Conservation (phyloP, 2,797 vertebrate genomes). For the Sternotherus odoratus region DNA sequence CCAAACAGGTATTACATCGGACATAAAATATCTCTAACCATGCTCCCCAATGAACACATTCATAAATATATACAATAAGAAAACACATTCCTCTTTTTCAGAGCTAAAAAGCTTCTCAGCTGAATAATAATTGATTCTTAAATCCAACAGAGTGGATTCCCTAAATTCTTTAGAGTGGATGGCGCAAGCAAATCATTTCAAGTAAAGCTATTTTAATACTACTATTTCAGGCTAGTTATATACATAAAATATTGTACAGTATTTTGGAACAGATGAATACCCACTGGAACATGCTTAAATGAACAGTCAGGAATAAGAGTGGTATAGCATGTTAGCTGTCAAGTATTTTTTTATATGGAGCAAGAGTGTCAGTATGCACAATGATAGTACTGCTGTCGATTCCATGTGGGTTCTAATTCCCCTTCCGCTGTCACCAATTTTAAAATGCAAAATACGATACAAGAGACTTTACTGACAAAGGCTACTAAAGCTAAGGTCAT, state of each 20-base stretch:
- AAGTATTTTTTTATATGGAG: background rate
- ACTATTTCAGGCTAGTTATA: constrained; percentile 38
- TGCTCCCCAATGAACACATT: background rate
- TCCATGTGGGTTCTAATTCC: background rate
- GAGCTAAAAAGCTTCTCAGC: constrained; percentile 24
- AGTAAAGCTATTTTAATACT: constrained; percentile 65
- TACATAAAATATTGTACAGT: constrained; percentile 37
- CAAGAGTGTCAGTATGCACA: background rate
- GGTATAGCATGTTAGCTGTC: rapidly evolving
- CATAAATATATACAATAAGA: background rate
- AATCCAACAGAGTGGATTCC: constrained; percentile 40
- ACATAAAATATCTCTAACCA: background rate
- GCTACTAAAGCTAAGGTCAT: background rate
- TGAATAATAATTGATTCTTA: constrained; percentile 47
- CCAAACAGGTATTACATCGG: background rate
- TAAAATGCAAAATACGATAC: constrained; percentile 2
- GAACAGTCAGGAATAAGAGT: background rate
- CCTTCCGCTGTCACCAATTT: background rate
- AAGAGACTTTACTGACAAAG: background rate
- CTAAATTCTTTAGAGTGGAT: constrained; percentile 51
- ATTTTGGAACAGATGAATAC: constrained; percentile 32
- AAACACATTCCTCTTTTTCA: constrained; percentile 48
- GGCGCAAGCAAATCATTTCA: constrained; percentile 70
- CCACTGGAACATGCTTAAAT: background rate
- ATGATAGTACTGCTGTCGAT: background rate